Conservation (phyloP, 2,888 invertebrate species). For the Pemphredon lugubris region DNA sequence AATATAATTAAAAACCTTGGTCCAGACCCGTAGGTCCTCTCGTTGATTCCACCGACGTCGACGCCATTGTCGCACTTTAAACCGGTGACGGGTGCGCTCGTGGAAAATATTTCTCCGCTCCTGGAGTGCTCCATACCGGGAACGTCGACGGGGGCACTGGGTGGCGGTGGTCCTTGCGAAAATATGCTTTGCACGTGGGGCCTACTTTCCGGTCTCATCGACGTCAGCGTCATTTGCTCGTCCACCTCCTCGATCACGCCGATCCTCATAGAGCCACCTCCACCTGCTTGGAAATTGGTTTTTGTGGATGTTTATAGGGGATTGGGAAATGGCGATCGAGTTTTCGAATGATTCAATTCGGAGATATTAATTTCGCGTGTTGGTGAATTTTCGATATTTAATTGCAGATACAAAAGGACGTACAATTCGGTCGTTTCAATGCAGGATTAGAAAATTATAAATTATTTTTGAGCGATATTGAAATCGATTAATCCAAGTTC, state of each 20-base stretch:
- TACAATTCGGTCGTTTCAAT: no score
- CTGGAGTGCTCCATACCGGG: slow-evolving; percentile 77
- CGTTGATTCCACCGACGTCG: neutral
- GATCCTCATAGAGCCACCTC: slow-evolving; percentile 75
- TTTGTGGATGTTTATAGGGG: neutral
- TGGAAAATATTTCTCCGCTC: slow-evolving; percentile 71
- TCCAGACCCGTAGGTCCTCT: slow-evolving; percentile 14
- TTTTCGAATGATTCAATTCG: no score
- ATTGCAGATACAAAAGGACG: no score
- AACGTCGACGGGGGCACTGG: slow-evolving; percentile 86
- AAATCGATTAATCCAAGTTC: no score
- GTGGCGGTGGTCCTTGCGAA: slow-evolving; percentile 82
- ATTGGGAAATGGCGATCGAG: neutral
- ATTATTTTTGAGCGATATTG: no score
- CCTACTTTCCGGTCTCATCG: slow-evolving; percentile 84
- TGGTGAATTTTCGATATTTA: no score
- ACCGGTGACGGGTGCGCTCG: slow-evolving; percentile 71
- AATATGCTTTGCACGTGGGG: slow-evolving; percentile 78
- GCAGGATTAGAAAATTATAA: no score
- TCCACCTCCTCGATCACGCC: slow-evolving; percentile 83
- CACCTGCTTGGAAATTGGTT: slow-evolving; percentile 30
- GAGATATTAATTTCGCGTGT: no score
- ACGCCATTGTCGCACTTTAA: slow-evolving; percentile 4
- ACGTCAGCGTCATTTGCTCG: slow-evolving; percentile 91
- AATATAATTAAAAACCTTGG: slow-evolving; percentile 38